Conservation (phyloP, 2,888 invertebrate genomes). For the Cryptocheilus praepositus region DNA sequence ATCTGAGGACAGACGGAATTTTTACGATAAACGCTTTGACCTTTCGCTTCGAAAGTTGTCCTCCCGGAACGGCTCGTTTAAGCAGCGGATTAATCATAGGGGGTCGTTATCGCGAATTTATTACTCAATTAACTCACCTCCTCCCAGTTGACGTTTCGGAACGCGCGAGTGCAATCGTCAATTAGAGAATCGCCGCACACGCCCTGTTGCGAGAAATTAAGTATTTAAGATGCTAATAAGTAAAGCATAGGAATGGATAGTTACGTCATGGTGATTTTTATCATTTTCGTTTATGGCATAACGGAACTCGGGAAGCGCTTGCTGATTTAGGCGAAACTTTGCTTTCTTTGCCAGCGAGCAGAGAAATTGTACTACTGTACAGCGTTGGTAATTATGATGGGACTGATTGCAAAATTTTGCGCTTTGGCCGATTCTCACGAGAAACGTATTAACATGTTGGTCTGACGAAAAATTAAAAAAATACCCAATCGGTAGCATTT, state of each 20-base stretch:
- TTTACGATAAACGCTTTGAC: background rate
- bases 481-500: too few species aligned
- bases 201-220: constrained; percentile 26
- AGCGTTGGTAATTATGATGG: background rate
- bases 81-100: background rate
- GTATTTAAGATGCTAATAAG: too few species aligned
- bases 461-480: too few species aligned
- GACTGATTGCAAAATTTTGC: background rate
- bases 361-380: constrained; percentile 6
- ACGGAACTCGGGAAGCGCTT: too few species aligned
- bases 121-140: constrained; percentile 43
- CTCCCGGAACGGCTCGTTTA: background rate
- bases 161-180: constrained; percentile 42
- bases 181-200: constrained; percentile 39
- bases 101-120: background rate
- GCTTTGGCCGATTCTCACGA: too few species aligned
- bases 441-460: too few species aligned
- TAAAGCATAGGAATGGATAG: too few species aligned
- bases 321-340: too few species aligned
- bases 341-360: background rate
- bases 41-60: background rate
- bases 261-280: too few species aligned
- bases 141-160: constrained; percentile 47
- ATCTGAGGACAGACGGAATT: constrained; percentile 44
- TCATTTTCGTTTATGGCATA: too few species aligned